Conservation (phyloP, 2,888 invertebrate genomes). For the Lepidonotus clava region DNA sequence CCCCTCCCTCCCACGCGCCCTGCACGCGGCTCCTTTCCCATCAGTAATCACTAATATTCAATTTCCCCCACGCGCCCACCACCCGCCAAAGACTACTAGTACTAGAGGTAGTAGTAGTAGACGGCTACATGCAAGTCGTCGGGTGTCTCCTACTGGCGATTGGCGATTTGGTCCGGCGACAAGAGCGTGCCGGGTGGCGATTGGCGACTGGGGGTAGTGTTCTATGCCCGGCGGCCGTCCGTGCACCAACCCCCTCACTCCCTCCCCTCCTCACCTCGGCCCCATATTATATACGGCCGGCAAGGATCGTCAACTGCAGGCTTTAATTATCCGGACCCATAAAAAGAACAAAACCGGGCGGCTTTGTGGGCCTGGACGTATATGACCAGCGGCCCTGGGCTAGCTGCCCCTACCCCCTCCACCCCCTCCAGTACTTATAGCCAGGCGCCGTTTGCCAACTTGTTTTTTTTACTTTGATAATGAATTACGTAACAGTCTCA, state of each 20-base stretch:
- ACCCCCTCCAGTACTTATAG: not conserved
- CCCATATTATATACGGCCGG: not conserved
- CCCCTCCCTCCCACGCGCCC: not conserved
- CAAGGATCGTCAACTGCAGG: not conserved
- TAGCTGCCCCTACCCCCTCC: not conserved
- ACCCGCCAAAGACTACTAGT: not conserved
- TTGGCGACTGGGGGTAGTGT: too few relatives aligned
- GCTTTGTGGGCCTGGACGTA: not conserved
- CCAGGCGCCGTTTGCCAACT: not conserved
- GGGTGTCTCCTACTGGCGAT: too few relatives aligned
- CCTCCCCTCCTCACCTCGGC: not conserved
- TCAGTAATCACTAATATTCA: constrained; percentile 31
- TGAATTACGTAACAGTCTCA: constrained; percentile 49
- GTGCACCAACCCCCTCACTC: not conserved
- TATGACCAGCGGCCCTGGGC: not conserved
- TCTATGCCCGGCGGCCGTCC: too few relatives aligned
- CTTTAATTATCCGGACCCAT: not conserved
- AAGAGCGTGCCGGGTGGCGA: too few relatives aligned
- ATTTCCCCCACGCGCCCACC: not conserved
- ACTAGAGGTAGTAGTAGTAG: too few relatives aligned
- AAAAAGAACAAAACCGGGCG: not conserved
- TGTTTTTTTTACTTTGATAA: not conserved
- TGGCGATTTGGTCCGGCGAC: too few relatives aligned
- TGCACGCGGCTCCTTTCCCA: not conserved
- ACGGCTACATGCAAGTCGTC: too few relatives aligned